Evolutionary conservation across 2,797 vertebrate species (phyloP), one percentile per base, ranked within the genome.

Genomic region (Danio kyathit): DNA sequence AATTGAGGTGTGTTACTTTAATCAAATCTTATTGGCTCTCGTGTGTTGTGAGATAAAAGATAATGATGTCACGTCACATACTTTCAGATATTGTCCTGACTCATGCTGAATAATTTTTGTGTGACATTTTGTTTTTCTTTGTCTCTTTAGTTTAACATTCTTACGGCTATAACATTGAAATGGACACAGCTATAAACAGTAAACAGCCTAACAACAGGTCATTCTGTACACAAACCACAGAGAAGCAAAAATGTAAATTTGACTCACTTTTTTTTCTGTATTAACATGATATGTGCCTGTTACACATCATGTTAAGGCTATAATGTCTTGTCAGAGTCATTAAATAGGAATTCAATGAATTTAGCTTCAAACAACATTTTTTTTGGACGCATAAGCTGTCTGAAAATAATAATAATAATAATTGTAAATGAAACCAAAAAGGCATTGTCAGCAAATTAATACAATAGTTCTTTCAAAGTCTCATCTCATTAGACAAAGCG

Each of bases 1-100:
- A 78, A 73, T 29, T 21, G 12, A 56, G 41, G 63, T 70, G 66
- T 76, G 78, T 21, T 52, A 4, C 8, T 59, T 7, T 6, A 17
- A 10, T 46, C 6, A 59, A 44, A 21, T 65, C 52, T 11, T 14
- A 72, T 72, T 77, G 74, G 56, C 44, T 43, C 17, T 64, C 10
- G 14, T 21, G 57, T 0, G 0, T 12, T 40, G 9, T 38, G 57
- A 7, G 10, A 70, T 16, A 61, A 65, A 44, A 54, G 40, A 46
- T 21, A 29, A 5, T 5, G 48, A 54, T 13, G 38, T 40, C 21
- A 59, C 13, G 43, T 40, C 51, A 59, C 61, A 78, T 14, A 46
- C 11, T 38, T 54, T 72, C 14, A 61, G 29, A 5, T 21, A 51
- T 63, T 54, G 21, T 59, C 14, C 63, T 60, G 41, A n/a, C 65